Evolutionary conservation across 2,797 vertebrate genomes (phyloP).

Genomic region (Coracias cyanogaster): DNA sequence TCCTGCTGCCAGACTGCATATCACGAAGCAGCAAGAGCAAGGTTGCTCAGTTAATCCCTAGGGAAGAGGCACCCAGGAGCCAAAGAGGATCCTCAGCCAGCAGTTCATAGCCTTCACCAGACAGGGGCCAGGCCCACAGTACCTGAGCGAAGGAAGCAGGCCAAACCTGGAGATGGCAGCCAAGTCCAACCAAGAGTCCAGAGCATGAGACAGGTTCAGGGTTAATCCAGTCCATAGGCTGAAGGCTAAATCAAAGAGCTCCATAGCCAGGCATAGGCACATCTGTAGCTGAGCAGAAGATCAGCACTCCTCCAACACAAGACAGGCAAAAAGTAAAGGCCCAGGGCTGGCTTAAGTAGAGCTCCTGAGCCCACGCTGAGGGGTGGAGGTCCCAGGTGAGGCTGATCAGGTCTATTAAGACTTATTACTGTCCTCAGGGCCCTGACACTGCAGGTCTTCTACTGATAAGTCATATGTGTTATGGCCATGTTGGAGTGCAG

Average conservation of each 20-base stretch:
- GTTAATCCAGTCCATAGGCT: neutral
- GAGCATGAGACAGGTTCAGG: neutral
- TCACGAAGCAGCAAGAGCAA: neutral
- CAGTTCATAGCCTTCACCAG: neutral
- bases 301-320: neutral
- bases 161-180: neutral
- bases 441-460: neutral
- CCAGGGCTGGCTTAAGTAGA: neutral
- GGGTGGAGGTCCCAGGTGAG: neutral
- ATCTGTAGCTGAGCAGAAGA: neutral
- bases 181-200: neutral
- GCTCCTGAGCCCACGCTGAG: neutral
- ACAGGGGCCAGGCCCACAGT: neutral
- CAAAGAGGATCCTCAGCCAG: neutral
- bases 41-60: neutral
- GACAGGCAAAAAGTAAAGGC: accelerated
- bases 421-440: neutral
- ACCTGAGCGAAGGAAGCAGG: neutral
- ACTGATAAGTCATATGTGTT: neutral
- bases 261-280: neutral
- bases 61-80: neutral
- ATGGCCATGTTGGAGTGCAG: neutral
- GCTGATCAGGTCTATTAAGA: neutral
- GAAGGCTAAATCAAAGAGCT: neutral
- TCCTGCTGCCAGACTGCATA: neutral